Evolutionary conservation across 2,797 vertebrate genomes (phyloP).

Genomic region (Paguma larvata): DNA sequence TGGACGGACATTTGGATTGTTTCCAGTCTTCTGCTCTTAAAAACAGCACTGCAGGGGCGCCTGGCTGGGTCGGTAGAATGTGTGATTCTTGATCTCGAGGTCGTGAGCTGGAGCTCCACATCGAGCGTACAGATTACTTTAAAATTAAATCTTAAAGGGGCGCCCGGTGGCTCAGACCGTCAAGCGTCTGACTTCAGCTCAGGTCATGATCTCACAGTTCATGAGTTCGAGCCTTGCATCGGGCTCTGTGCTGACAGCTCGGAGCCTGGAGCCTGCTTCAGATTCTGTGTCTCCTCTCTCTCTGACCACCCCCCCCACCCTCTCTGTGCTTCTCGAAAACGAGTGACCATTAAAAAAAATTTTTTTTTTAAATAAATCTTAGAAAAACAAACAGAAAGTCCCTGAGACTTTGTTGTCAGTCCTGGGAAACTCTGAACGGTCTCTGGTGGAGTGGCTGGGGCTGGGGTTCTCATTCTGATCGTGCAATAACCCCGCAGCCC

Average conservation of each 20-base stretch:
- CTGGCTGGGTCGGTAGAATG: neutral
- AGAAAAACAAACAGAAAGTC: neutral
- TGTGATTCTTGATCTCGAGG: neutral
- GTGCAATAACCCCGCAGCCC: neutral
- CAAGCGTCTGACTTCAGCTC: too few species aligned
- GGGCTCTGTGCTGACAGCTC: too few species aligned
- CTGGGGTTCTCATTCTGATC: neutral
- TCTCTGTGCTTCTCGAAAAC: too few species aligned
- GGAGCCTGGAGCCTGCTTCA: too few species aligned
- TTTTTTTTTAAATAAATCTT: neutral
- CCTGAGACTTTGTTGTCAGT: neutral
- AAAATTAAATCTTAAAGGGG: neutral
- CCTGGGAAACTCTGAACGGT: neutral
- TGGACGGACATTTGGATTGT: neutral
- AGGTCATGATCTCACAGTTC: too few species aligned
- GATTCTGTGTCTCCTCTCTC: too few species aligned
- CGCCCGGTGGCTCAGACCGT: too few species aligned
- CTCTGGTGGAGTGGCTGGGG: neutral
- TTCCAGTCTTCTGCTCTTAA: slow-evolving; percentile 1
- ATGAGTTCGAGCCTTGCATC: too few species aligned
- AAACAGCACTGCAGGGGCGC: neutral
- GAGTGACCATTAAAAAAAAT: too few species aligned
- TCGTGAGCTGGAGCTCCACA: neutral
- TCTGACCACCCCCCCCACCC: too few species aligned
- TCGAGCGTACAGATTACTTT: neutral